These are phyloP conservation scores for Labrus mixtus DNA, from an alignment of 2,113 vertebrate genomes.

Conservation along the genomic window DNA sequence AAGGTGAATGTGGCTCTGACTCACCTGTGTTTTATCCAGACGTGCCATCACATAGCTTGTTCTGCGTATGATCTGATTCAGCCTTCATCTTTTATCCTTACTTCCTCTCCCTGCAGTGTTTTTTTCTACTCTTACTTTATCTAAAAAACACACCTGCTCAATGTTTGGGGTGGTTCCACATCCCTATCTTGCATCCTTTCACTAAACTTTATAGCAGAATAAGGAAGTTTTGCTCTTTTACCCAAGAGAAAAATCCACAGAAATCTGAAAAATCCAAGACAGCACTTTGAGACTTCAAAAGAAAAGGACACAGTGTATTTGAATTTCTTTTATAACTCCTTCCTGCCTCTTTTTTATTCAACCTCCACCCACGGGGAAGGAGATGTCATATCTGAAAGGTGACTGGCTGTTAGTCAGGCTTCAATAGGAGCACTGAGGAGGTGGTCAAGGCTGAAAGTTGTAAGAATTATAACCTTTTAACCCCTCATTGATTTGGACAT, in stretches of 20 bases:
- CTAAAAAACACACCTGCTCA: constrained; percentile 57
- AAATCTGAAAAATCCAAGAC: constrained; percentile 60
- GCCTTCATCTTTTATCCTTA: constrained; percentile 49
- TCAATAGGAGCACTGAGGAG: constrained; percentile 39
- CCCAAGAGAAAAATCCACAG: constrained; percentile 63
- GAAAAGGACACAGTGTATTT: constrained; percentile 63
- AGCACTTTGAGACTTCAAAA: constrained; percentile 71
- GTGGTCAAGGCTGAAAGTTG: constrained; percentile 59
- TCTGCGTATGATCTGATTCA: constrained; percentile 51
- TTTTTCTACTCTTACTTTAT: constrained; percentile 60
- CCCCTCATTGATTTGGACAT: constrained; percentile 66
- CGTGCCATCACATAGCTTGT: constrained; percentile 46
- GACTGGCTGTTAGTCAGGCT: constrained; percentile 58
- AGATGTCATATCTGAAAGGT: constrained; percentile 61
- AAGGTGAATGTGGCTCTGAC: constrained; percentile 53
- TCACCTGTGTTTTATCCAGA: constrained; percentile 50
- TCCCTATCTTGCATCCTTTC: constrained; percentile 47
- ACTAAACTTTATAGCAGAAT: constrained; percentile 62
- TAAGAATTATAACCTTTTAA: constrained; percentile 70
- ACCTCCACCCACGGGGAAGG: constrained; percentile 33
- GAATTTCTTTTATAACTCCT: constrained; percentile 58
- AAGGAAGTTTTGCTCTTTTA: constrained; percentile 58
- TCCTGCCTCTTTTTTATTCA: constrained; percentile 40
- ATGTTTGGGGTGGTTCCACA: constrained; percentile 52
- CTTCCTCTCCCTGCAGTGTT: constrained; percentile 32